Conservation (phyloP, 2,797 vertebrate species). For the Triplophysa yarkandensis region DNA sequence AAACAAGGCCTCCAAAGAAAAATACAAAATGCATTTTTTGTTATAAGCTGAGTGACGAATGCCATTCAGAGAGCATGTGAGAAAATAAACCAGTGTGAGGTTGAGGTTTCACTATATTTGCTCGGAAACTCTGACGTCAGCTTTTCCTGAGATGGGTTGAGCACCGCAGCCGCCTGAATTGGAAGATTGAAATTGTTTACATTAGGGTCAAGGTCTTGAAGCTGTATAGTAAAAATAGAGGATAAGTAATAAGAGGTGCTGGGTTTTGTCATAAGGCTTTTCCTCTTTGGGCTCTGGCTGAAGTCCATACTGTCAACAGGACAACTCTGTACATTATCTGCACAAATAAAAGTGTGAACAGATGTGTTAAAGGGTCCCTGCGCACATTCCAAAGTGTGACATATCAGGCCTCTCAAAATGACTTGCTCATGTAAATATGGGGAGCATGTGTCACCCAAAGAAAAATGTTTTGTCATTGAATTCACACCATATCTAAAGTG, state of each 20-base stretch:
- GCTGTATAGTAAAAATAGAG: slow-evolving; percentile 7
- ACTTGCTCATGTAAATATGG: no score
- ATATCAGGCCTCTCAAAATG: no score
- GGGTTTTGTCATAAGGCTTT: slow-evolving; percentile 22
- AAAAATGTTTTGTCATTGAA: no score
- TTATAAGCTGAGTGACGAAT: not conserved
- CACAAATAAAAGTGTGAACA: not conserved
- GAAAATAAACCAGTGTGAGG: not conserved
- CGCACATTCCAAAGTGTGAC: no score
- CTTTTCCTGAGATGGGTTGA: no score
- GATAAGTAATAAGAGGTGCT: slow-evolving; percentile 25
- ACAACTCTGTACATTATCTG: slow-evolving; percentile 13
- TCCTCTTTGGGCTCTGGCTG: slow-evolving; percentile 17
- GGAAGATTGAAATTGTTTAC: slow-evolving; percentile 10
- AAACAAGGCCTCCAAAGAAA: no score
- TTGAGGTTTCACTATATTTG: slow-evolving; percentile 16
- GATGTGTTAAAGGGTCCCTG: no score
- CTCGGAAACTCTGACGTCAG: slow-evolving; percentile 36
- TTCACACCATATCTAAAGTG: no score
- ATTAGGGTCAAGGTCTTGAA: slow-evolving; percentile 4
- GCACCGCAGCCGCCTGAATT: not conserved
- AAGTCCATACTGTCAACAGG: slow-evolving; percentile 42
- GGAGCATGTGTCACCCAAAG: no score
- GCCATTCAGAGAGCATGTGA: not conserved
- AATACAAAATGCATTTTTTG: not conserved